Percentiles rank a stretch among this genome's conserved stretches.
phyloP scores from a whole-genome alignment of 1,140 invertebrate species.

The Heterodera carotae region DNA sequence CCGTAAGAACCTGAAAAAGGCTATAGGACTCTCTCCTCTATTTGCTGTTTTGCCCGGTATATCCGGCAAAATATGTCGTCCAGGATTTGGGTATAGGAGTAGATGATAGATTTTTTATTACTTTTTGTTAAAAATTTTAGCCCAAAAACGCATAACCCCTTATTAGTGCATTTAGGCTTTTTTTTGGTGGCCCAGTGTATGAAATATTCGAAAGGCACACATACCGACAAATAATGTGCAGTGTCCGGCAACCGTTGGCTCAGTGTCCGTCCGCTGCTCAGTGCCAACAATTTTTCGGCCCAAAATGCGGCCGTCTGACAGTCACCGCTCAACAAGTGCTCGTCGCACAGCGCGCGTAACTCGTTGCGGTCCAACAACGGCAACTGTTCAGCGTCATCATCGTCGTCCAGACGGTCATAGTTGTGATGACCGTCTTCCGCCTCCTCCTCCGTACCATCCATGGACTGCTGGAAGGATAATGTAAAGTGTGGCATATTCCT shows the following conservation, averaged over 20 bases:
- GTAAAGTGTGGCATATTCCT: no score
- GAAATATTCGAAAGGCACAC: no score
- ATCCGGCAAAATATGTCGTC: no score
- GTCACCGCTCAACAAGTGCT: conserved; percentile 46
- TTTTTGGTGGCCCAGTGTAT: no score
- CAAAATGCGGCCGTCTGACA: conserved; percentile 51
- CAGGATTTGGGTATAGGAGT: no score
- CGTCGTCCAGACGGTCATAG: background rate
- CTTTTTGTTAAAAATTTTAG: background rate
- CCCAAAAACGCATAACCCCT: conserved; percentile 6
- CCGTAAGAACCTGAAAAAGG: conserved; percentile 44
- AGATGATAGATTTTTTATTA: no score
- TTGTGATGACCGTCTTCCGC: no score
- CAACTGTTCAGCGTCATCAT: background rate
- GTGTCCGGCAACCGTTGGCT: conserved; percentile 47
- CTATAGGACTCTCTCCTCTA: background rate
- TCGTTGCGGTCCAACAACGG: background rate
- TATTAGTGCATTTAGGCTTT: no score
- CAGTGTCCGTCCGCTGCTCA: conserved; percentile 31
- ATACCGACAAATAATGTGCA: conserved; percentile 45
- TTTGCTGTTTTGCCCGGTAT: no score
- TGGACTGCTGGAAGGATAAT: background rate
- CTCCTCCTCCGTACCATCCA: background rate
- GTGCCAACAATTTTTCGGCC: conserved; percentile 50
- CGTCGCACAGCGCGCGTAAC: conserved; percentile 11